Percentiles rank a stretch among this genome's conserved stretches.
phyloP scores from a whole-genome alignment of 1,140 invertebrate species.

The Scaptodrosophila lebanonensis region DNA sequence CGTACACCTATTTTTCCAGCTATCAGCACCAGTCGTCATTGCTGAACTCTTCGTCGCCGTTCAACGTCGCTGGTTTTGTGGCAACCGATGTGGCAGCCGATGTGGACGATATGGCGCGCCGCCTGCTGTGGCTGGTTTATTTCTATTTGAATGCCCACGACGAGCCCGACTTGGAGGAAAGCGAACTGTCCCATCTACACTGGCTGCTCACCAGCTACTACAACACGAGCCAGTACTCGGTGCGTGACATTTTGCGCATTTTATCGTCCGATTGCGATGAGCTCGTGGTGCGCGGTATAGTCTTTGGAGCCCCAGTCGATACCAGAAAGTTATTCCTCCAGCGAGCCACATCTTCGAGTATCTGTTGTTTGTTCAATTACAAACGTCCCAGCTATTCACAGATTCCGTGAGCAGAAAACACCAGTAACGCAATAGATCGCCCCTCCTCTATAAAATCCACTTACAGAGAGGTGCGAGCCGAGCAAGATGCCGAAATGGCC shows the following conservation, averaged over 20 bases:
- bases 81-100: slow-evolving; percentile 26
- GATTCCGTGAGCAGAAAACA: slow-evolving; percentile 34
- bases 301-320: slow-evolving; percentile 56
- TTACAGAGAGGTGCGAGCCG: slow-evolving; percentile 23
- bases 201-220: slow-evolving; percentile 51
- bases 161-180: slow-evolving; percentile 25
- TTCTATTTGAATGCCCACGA: slow-evolving; percentile 57
- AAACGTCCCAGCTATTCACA: slow-evolving; percentile 43
- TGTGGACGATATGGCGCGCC: slow-evolving; percentile 43
- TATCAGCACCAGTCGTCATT: slow-evolving; percentile 47
- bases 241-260: slow-evolving; percentile 53
- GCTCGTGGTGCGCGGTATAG: slow-evolving; percentile 53
- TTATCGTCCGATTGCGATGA: slow-evolving; percentile 62
- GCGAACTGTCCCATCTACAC: slow-evolving; percentile 46
- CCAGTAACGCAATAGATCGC: background rate
- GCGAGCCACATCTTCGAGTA: slow-evolving; percentile 56
- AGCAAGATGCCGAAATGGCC: slow-evolving; percentile 43
- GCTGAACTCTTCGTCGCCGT: no score
- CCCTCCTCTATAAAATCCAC: no score
- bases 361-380: slow-evolving; percentile 74
- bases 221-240: slow-evolving; percentile 48
- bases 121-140: slow-evolving; percentile 47
- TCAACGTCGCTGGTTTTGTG: slow-evolving; percentile 10
- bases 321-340: slow-evolving; percentile 52
- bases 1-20: slow-evolving; percentile 20